phyloP scores from a whole-genome alignment of 1,140 invertebrate species.

The Spodoptera litura region DNA sequence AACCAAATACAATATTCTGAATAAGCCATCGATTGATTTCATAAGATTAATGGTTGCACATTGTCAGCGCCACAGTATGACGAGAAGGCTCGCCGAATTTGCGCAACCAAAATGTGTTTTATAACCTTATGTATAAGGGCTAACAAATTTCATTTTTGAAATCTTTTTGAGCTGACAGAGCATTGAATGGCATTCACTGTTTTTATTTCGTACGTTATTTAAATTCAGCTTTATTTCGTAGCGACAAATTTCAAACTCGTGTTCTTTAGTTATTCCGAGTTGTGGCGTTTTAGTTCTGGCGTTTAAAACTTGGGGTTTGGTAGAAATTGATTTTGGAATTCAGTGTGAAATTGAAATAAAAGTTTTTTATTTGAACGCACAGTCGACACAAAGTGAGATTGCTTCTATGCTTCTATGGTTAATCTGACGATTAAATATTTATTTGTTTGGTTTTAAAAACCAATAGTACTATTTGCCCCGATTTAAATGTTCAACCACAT shows the following conservation, averaged over 20 bases:
- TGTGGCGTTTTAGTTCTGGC: constrained; percentile 56
- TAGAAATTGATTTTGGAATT: constrained; percentile 80
- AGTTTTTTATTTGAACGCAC: constrained; percentile 67
- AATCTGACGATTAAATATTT: constrained; percentile 70
- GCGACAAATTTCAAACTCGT: constrained; percentile 55
- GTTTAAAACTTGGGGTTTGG: constrained; percentile 60
- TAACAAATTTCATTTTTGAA: constrained; percentile 73
- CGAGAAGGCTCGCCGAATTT: constrained; percentile 69
- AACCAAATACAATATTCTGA: constrained; percentile 85
- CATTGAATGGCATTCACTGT: constrained; percentile 70
- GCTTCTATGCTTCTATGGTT: constrained; percentile 57
- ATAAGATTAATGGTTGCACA: constrained; percentile 84
- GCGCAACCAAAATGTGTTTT: constrained; percentile 74
- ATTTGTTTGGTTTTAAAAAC: constrained; percentile 73
- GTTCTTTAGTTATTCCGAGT: constrained; percentile 27
- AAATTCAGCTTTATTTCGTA: constrained; percentile 40
- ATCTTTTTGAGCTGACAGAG: constrained; percentile 72
- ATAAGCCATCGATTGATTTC: constrained; percentile 86
- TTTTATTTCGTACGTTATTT: constrained; percentile 45
- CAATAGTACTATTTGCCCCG: constrained; percentile 60
- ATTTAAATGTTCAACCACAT: constrained; percentile 55
- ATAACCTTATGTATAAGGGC: constrained; percentile 68
- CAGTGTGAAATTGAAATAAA: constrained; percentile 84
- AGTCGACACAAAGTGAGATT: constrained; percentile 54
- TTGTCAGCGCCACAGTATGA: constrained; percentile 84